These are phyloP conservation scores for Palythoa grandis DNA, from an alignment of 92 coral and sea anemone species.

Conservation along the genomic window DNA sequence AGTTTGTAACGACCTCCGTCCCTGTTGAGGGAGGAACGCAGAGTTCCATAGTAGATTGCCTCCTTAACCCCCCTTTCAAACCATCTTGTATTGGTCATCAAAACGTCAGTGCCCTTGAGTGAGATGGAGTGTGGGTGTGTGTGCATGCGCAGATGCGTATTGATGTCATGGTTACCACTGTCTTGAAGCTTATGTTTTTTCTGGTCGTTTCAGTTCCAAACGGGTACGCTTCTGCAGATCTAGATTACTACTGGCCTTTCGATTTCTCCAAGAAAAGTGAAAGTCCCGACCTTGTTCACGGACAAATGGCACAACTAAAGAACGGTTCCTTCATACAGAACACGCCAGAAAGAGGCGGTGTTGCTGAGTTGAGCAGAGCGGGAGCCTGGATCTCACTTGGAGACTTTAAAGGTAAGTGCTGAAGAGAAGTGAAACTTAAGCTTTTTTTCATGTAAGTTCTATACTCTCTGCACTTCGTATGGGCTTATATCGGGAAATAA, in stretches of 20 bases:
- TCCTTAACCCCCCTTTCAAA: too few relatives aligned
- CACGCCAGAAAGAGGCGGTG: conserved; percentile 66
- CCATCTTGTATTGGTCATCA: too few relatives aligned
- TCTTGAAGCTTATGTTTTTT: background rate
- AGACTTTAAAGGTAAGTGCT: conserved; percentile 72
- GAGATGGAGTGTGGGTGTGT: too few relatives aligned
- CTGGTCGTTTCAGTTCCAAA: conserved; percentile 40
- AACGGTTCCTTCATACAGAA: conserved; percentile 67
- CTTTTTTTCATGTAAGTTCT: too few relatives aligned
- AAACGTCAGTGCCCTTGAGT: too few relatives aligned
- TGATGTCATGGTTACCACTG: background rate
- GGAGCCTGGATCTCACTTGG: conserved; percentile 77
- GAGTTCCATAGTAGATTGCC: too few relatives aligned
- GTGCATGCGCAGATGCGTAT: too few relatives aligned
- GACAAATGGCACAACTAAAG: conserved; percentile 55
- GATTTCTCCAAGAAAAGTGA: conserved; percentile 51
- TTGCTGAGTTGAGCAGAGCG: conserved; percentile 60
- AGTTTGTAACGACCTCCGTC: too few relatives aligned
- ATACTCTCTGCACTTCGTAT: too few relatives aligned
- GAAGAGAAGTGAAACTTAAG: too few relatives aligned
- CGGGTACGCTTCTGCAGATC: conserved; percentile 45
- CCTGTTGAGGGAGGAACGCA: too few relatives aligned
- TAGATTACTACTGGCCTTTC: conserved; percentile 69
- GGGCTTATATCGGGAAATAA: too few relatives aligned
- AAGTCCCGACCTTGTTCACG: conserved; percentile 61